Base-by-base conservation (phyloP, 1,140 invertebrate genomes). In the Calosoma granatense region DNA sequence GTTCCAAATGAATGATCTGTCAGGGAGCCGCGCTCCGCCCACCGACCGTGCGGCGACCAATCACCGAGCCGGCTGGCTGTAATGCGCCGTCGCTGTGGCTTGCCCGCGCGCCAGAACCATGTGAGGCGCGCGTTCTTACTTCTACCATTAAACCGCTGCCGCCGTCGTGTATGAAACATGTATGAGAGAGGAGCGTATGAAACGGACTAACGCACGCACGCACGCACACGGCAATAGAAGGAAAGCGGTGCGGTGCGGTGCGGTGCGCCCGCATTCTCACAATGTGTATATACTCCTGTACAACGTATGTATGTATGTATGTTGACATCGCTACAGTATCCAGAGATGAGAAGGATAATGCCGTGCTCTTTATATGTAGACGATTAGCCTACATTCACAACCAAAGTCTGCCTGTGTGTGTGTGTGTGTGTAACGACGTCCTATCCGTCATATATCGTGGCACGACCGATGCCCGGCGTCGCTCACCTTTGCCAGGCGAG, bases 1-100 rank as follows among this genome's bases (percentile, higher is more conserved):
- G 66, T 60, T 63, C 62, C 51, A 67, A 66, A 72, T 71, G 70
- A 71, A 70, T 68, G 70, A 70, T 70, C 69, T 69, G 68, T 70
- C 69, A 67, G 62, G 43, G 54, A 51, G 51, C 9, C 9, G 56
- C 59, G 63, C 58, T 58, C 58, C 70, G 66, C 70, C 69, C 61
- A 60, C 59, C 65, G 59, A 56, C 67, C 67, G 41, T 57, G 59
- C 64, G 65, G 61, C 64, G 65, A 61, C 61, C 66, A 55, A 58
- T 65, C 36, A 55, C 60, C 59, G 51, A 21, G 1, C 52, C 39
- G 54, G 53, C 21, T 19, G 21, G 57, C 59, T 53, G 20, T n/a
- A 55, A 43, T 20, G 43, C 53, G 22, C 51, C 60, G 47, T 15
- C 56, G 55, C 51, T 47, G 17, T 39, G 23, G 26, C 54, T 41